These are phyloP conservation scores for Centruroides sculpturatus DNA, from an alignment of 1,140 invertebrate species.

Conservation along the genomic window DNA sequence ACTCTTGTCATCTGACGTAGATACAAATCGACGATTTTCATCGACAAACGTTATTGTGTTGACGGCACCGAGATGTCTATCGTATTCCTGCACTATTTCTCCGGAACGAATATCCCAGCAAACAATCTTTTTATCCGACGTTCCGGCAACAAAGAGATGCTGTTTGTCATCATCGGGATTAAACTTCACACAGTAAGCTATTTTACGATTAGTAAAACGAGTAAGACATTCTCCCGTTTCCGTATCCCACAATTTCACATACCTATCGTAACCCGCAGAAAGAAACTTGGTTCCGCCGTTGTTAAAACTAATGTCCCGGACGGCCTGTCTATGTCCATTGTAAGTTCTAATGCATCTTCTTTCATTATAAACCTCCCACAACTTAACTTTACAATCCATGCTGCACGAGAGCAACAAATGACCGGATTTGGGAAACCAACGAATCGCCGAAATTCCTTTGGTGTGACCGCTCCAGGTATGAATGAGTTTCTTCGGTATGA, in stretches of 20 bases:
- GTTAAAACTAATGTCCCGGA: constrained; percentile 92
- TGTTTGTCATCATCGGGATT: constrained; percentile 95
- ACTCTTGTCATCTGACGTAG: constrained; percentile 98
- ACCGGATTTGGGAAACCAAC: constrained; percentile 88
- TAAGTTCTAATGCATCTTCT: constrained; percentile 89
- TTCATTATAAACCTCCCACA: constrained; percentile 98
- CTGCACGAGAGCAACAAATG: constrained; percentile 89
- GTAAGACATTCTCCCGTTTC: constrained; percentile 85
- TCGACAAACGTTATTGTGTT: constrained; percentile 99
- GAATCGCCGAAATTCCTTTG: constrained; percentile 89
- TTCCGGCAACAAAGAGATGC: constrained; percentile 94
- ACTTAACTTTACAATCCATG: constrained; percentile 94
- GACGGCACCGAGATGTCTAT: constrained; percentile 94
- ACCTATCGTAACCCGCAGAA: constrained; percentile 72
- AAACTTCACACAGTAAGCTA: constrained; percentile 95
- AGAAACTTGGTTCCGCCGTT: constrained; percentile 85
- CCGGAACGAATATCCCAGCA: constrained; percentile 93
- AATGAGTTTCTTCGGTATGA: constrained; percentile 90
- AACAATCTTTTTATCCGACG: constrained; percentile 97
- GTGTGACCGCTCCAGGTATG: constrained; percentile 95
- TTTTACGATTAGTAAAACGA: constrained; percentile 87
- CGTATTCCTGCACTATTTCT: constrained; percentile 97
- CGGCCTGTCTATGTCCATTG: constrained; percentile 90
- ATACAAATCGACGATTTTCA: constrained; percentile 92
- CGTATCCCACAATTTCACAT: constrained; percentile 98